Evolutionary conservation across 2,888 invertebrate genomes (phyloP).

Genomic region (Vanessa cardui): DNA sequence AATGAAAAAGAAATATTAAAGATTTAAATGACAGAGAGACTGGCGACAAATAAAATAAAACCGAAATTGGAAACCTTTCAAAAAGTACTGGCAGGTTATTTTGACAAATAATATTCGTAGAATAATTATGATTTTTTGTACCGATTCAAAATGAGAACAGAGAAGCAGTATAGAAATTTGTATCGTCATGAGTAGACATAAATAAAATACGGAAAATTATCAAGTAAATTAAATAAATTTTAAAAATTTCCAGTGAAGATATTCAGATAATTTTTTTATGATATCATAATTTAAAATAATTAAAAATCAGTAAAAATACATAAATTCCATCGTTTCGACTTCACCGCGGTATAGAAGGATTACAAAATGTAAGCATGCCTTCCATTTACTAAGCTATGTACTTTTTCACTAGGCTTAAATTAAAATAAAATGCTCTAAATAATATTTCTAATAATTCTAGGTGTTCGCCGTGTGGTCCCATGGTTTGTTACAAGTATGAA

Average conservation of each 20-base stretch:
- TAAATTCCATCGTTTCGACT: constrained; percentile 40
- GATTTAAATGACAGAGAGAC: neutral
- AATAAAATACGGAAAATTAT: constrained; percentile 53
- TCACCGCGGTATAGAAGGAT: constrained; percentile 4
- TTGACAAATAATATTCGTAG: neutral
- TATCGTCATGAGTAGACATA: constrained; percentile 56
- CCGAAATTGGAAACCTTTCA: neutral
- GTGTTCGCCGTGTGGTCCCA: constrained; percentile 77
- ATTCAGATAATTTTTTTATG: constrained; percentile 19
- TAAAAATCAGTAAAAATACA: constrained; percentile 43
- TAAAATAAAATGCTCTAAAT: no score
- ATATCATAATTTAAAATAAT: constrained; percentile 42
- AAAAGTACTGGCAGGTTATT: neutral
- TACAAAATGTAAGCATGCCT: constrained; percentile 40
- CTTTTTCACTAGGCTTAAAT: no score
- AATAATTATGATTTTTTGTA: neutral
- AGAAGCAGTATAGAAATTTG: constrained; percentile 53
- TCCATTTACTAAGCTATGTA: neutral
- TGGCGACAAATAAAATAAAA: neutral
- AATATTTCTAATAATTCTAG: constrained; percentile 56
- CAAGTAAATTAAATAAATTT: constrained; percentile 48
- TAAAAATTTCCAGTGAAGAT: constrained; percentile 42
- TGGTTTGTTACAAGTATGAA: constrained; percentile 80
- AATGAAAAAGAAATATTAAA: constrained; percentile 45
- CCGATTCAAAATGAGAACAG: constrained; percentile 40